Evolutionary conservation across 2,113 vertebrate species (phyloP), one percentile per base, ranked within the genome.

Genomic region (Pogona vitticeps): DNA sequence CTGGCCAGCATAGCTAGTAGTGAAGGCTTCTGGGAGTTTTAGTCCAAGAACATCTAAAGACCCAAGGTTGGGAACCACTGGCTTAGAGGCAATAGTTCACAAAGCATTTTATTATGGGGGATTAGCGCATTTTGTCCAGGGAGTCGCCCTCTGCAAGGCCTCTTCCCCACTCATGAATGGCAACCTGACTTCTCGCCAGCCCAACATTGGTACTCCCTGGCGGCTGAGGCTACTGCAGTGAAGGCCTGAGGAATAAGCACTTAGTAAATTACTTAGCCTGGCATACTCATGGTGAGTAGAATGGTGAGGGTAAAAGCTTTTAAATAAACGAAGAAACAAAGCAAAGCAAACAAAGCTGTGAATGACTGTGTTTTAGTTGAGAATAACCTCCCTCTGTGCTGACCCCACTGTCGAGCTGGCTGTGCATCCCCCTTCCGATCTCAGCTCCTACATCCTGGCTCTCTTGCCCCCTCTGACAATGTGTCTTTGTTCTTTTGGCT

Each of bases 381-480:
- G 70, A 5, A 61, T 13, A 23, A 42, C 52, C 33, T 31, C 59
- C 79, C 26, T 13, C 38, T 65, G 40, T 73, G 59, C 65, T 31
- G 40, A 58, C 76, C 42, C 28, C 38, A 42, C 56, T 18, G 28
- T 5, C 18, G 68, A 79, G 31, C 36, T 73, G 58, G 59, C 70
- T 38, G 33, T 36, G 70, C 38, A 73, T 17, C 38, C 38, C 31
- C 21, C 33, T 38, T n/a, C 83, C 77, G 65, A 75, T 79, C 83
- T 75, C 33, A 52, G 61, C 58, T 67, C 71, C 33, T 76, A 80
- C 38, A 85, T 89, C 70, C 88, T 81, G 70, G 61, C 61, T 75
- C 61, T 75, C 78, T 81, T 85, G 68, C 71, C 61, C n/a, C 33
- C 61, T 73, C 82, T 76, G 85, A 87, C 85, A 87, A 87, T 87